A percentile compares a stretch with the other conserved stretches of the same genome.
These are phyloP conservation scores for Aegotheles bennettii DNA, from an alignment of 2,113 vertebrate species.

Conservation along the genomic window DNA sequence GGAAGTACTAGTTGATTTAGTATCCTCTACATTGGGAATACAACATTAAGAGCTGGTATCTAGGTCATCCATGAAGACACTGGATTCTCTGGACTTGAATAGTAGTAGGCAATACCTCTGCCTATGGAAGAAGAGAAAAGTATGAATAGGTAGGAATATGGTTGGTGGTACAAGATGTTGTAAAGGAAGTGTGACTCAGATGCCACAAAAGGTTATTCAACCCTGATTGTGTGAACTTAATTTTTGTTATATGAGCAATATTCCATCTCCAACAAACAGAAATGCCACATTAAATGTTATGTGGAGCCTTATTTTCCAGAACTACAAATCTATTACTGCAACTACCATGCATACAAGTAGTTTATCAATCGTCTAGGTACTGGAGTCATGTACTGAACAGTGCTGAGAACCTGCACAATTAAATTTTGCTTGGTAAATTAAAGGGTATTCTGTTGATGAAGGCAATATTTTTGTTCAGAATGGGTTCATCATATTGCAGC, in stretches of 20 bases:
- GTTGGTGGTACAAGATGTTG: not conserved
- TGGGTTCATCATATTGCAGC: not conserved
- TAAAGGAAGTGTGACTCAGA: not conserved
- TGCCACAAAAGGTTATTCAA: not conserved
- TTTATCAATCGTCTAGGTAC: not conserved
- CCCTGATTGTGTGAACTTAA: not conserved
- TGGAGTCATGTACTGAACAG: not conserved
- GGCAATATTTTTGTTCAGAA: not conserved
- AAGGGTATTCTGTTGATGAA: not conserved
- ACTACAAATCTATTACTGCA: not conserved
- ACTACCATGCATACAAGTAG: not conserved
- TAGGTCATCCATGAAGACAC: not conserved
- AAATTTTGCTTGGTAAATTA: not conserved
- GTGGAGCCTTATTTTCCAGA: not conserved
- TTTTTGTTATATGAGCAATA: not conserved
- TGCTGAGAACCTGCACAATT: not conserved
- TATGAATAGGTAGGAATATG: not conserved
- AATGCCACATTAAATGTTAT: not conserved
- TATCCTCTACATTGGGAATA: not conserved
- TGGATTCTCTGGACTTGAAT: not conserved
- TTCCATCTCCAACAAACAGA: not conserved
- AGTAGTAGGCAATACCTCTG: not conserved
- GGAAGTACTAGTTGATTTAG: not conserved
- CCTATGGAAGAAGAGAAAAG: not conserved
- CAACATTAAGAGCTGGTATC: not conserved